A percentile compares a stretch with the other conserved stretches of the same genome.
Evolutionary conservation across 2,797 vertebrate species (phyloP).

Genomic region (Tachyglossus aculeatus): DNA sequence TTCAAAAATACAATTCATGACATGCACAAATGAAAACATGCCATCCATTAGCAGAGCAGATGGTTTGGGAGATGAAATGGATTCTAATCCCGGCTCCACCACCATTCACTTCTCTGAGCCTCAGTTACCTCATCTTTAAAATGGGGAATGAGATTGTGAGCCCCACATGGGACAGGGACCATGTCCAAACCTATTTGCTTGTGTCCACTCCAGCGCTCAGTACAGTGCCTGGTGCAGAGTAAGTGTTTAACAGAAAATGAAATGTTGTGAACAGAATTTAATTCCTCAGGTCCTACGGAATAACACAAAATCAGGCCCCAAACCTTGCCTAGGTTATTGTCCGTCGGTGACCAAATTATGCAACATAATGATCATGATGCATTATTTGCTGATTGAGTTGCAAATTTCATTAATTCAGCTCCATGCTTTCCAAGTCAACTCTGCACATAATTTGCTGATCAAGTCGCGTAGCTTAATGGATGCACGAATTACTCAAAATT

Average conservation of each 20-base stretch:
- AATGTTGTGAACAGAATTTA: too few species aligned
- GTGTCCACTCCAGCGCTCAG: too few species aligned
- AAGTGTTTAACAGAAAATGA: too few species aligned
- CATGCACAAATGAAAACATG: too few species aligned
- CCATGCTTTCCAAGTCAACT: neutral
- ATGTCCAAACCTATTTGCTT: neutral
- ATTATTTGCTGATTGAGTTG: constrained; percentile 1
- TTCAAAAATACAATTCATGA: too few species aligned
- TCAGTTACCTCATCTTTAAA: neutral
- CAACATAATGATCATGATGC: neutral
- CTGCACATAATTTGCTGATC: constrained; percentile 5
- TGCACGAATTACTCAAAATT: constrained; percentile 8
- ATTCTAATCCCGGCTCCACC: neutral
- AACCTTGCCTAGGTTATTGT: neutral
- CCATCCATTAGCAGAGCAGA: too few species aligned
- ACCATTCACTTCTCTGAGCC: neutral
- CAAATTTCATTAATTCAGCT: constrained; percentile 18
- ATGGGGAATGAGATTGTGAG: neutral
- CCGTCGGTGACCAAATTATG: neutral
- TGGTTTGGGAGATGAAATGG: neutral
- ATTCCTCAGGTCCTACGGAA: too few species aligned
- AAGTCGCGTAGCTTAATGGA: constrained; percentile 9
- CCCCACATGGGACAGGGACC: neutral
- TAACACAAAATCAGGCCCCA: neutral
- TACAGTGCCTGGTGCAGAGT: too few species aligned